These are phyloP conservation scores for Drosophila anomalata DNA, from an alignment of 2,888 invertebrate genomes.

Conservation along the genomic window DNA sequence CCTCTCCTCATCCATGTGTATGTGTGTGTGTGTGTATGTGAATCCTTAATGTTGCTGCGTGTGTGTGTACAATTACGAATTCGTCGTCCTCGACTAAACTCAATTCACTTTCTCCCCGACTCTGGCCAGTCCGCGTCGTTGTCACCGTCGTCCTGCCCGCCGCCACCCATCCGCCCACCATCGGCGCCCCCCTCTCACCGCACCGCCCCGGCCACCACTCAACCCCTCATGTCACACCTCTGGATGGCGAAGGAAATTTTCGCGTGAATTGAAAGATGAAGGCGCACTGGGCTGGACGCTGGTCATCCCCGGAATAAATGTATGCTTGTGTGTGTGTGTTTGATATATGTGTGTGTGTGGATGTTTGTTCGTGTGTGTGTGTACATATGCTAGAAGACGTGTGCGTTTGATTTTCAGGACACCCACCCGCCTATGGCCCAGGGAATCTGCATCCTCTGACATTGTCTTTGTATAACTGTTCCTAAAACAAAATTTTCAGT, in stretches of 20 bases:
- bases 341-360: conserved; percentile 14
- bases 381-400: conserved; percentile 33
- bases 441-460: conserved; percentile 41
- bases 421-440: conserved; percentile 42
- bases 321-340: conserved; percentile 37
- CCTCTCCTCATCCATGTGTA: background rate
- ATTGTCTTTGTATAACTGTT: conserved; percentile 62
- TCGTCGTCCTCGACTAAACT: conserved; percentile 76
- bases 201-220: conserved; percentile 10
- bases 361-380: conserved; percentile 22
- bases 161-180: conserved; percentile 19
- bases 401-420: conserved; percentile 52
- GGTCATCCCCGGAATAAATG: conserved; percentile 58
- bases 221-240: conserved; percentile 55
- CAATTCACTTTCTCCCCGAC: conserved; percentile 72
- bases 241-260: conserved; percentile 71
- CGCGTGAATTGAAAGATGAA: conserved; percentile 80
- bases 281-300: conserved; percentile 66
- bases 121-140: conserved; percentile 55
- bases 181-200: conserved; percentile 3
- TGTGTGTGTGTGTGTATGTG: conserved; percentile 27
- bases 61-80: conserved; percentile 75
- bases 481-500: conserved; percentile 65
- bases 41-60: conserved; percentile 57
- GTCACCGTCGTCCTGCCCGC: conserved; percentile 62